Evolutionary conservation across 1,140 invertebrate species (phyloP).

Genomic region (Bombus superbus): DNA sequence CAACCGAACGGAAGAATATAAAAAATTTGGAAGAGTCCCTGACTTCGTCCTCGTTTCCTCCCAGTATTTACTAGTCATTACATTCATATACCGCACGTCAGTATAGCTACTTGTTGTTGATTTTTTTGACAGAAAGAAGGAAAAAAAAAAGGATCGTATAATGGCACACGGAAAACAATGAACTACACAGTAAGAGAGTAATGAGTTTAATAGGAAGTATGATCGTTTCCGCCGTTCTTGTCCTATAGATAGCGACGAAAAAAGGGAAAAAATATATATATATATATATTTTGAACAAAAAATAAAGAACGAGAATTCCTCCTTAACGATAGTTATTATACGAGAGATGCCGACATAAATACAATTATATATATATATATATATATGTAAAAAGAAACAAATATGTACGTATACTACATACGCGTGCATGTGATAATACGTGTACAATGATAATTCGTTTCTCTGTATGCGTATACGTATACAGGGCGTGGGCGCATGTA

Average conservation of each 20-base stretch:
- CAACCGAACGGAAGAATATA: background rate
- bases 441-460: constrained; percentile 10
- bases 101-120: constrained; percentile 22
- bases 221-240: constrained; percentile 51
- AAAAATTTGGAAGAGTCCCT: background rate
- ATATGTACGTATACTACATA: constrained; percentile 25
- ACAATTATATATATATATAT: constrained; percentile 11
- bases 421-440: constrained; percentile 8
- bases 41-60: constrained; percentile 31
- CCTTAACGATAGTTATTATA: constrained; percentile 50
- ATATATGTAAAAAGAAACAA: constrained; percentile 19
- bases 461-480: constrained; percentile 16
- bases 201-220: constrained; percentile 31
- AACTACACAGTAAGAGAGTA: constrained; percentile 48
- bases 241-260: constrained; percentile 53
- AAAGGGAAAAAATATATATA: constrained; percentile 11
- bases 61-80: constrained; percentile 22
- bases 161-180: constrained; percentile 64
- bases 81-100: constrained; percentile 21
- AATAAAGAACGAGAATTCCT: constrained; percentile 30
- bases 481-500: constrained; percentile 34
- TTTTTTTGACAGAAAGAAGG: constrained; percentile 24
- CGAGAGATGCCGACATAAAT: constrained; percentile 28
- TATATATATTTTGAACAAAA: constrained; percentile 53
- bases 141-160: constrained; percentile 34